phyloP scores from a whole-genome alignment of 1,140 invertebrate species.

The Zaprionus nigranus region DNA sequence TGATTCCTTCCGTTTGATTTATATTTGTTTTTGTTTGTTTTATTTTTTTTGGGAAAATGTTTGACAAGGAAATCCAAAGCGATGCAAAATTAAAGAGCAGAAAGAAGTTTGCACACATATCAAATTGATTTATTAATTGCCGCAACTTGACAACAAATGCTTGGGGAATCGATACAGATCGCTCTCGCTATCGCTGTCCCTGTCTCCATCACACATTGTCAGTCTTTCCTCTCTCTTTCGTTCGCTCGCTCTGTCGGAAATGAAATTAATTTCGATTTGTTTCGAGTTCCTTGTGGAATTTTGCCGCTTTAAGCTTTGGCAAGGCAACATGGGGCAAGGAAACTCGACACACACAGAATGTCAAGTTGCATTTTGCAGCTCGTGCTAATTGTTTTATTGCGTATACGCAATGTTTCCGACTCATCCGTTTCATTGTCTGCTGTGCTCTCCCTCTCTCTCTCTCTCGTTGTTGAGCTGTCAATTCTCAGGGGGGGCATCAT shows the following conservation, averaged over 20 bases:
- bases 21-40: conserved; percentile 7
- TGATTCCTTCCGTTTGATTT: conserved; percentile 48
- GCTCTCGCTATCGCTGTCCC: background rate
- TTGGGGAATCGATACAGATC: conserved; percentile 25
- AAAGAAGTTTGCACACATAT: conserved; percentile 31
- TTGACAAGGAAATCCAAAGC: conserved; percentile 60
- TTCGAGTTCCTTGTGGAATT: conserved; percentile 68
- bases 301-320: conserved; percentile 39
- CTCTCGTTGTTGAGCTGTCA: conserved; percentile 58
- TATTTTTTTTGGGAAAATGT: conserved; percentile 18
- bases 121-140: conserved; percentile 77
- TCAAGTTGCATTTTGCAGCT: conserved; percentile 55
- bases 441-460: background rate
- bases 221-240: no score
- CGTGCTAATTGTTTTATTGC: conserved; percentile 77
- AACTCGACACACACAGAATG: conserved; percentile 6
- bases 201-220: background rate
- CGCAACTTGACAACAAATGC: conserved; percentile 56
- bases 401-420: conserved; percentile 50
- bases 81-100: conserved; percentile 62
- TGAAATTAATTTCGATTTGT: conserved; percentile 75
- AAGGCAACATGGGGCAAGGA: background rate
- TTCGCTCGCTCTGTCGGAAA: conserved; percentile 18
- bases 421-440: background rate
- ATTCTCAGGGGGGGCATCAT: conserved; percentile 47